These are phyloP conservation scores for Phymatocera aterrima DNA, from an alignment of 2,888 invertebrate species.

Conservation along the genomic window DNA sequence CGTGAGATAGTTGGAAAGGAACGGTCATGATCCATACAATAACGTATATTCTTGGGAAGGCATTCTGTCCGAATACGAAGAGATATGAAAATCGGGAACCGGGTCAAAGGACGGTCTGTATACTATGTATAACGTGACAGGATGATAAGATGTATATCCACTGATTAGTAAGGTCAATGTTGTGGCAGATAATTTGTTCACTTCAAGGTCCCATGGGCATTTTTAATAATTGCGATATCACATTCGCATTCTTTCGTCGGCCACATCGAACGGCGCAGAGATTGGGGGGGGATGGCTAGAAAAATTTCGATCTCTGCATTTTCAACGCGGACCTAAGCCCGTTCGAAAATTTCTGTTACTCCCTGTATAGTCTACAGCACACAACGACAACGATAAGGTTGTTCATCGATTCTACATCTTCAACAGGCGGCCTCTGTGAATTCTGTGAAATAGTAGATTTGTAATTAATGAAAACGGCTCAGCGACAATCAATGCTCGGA, in stretches of 20 bases:
- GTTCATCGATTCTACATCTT: too few relatives aligned
- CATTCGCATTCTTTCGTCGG: too few relatives aligned
- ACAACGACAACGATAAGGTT: too few relatives aligned
- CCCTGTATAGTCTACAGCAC: too few relatives aligned
- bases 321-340: too few relatives aligned
- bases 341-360: too few relatives aligned
- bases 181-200: neutral
- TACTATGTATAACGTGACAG: constrained; percentile 10
- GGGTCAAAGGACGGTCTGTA: constrained; percentile 12
- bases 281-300: too few relatives aligned
- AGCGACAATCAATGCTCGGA: neutral
- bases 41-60: neutral
- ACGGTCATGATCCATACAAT: neutral
- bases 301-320: too few relatives aligned
- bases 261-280: too few relatives aligned
- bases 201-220: neutral
- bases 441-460: too few relatives aligned
- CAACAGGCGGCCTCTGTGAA: too few relatives aligned
- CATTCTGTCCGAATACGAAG: neutral
- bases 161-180: constrained; percentile 31
- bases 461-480: neutral
- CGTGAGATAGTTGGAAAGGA: too few relatives aligned
- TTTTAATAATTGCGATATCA: neutral
- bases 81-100: neutral
- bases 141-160: neutral